Conservation (phyloP, 2,888 invertebrate genomes). For the Phrixothrix hirtus region DNA sequence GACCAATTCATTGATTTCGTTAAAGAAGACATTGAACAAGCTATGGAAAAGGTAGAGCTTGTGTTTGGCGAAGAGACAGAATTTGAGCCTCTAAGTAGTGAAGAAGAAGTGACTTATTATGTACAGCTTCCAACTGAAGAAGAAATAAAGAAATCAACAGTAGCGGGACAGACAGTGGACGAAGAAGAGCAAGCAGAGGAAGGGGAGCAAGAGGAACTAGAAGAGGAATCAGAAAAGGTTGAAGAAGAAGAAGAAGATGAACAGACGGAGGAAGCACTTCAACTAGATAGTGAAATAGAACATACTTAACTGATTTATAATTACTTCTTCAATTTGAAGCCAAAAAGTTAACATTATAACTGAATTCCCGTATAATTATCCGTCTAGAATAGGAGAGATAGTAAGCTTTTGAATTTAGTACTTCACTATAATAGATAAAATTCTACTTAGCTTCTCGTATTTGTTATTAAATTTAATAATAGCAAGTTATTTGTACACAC, state of each 20-base stretch:
- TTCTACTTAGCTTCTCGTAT: too few species aligned
- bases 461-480: too few species aligned
- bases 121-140: neutral
- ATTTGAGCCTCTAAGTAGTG: neutral
- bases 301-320: too few species aligned
- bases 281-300: neutral
- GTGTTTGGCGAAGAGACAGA: neutral
- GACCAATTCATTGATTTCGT: neutral
- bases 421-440: too few species aligned
- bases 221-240: slow-evolving; percentile 47
- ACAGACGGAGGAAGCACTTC: neutral
- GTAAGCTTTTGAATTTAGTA: too few species aligned
- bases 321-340: too few species aligned
- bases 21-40: too few species aligned
- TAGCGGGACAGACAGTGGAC: neutral
- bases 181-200: slow-evolving; percentile 44
- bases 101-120: slow-evolving; percentile 2
- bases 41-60: neutral
- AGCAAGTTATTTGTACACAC: too few species aligned
- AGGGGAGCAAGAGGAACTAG: slow-evolving; percentile 41
- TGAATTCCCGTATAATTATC: too few species aligned
- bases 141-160: neutral
- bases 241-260: slow-evolving; percentile 1
- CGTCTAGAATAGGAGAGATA: too few species aligned
- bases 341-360: too few species aligned